Base-by-base conservation (phyloP, 1,140 invertebrate species). In the Drosophila bocki region DNA sequence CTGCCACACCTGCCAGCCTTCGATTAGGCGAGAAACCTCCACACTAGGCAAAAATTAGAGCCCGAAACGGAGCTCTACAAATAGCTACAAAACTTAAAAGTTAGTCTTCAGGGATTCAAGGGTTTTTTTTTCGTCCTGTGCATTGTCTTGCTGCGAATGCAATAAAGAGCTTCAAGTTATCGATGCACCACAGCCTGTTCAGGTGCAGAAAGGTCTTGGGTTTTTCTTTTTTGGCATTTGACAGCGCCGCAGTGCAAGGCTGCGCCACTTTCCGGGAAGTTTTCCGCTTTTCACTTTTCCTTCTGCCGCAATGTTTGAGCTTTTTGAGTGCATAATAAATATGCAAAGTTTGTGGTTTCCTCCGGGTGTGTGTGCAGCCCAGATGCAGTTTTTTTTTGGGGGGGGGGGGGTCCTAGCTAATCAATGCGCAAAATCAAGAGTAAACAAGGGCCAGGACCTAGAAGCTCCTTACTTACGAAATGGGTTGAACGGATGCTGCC, bases 381-480 rank as follows among this genome's bases (percentile, higher is more conserved):
- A 48, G 5, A 19, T 15, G 29, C 29, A 13, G 42, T 19, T 51
- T 44, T 37, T 41, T 41, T n/a, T n/a, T n/a, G n/a, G n/a, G n/a
- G n/a, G n/a, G n/a, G n/a, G n/a, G n/a, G n/a, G 44, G 42, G 63
- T n/a, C n/a, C 85, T 78, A 37, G 63, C 85, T 78, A 84, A 88
- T 87, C 84, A 87, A 83, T 78, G 85, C 68, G 78, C 65, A 60
- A 88, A 88, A 88, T 81, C 70, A 81, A 88, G 84, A 57, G 80
- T 69, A 75, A 90, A 81, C 69, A 87, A 56, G 59, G 44, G 22
- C 17, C 35, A 48, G 58, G 35, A 58, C 67, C 61, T 69, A 62
- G 69, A 67, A 70, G 76, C 72, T 74, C 71, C 68, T 22, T 22
- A 80, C 67, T 87, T 9, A 1, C 29, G 5, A 22, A 6, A 8